These are phyloP conservation scores for Oreochromis grahami DNA, from an alignment of 2,797 vertebrate species.

Conservation along the genomic window DNA sequence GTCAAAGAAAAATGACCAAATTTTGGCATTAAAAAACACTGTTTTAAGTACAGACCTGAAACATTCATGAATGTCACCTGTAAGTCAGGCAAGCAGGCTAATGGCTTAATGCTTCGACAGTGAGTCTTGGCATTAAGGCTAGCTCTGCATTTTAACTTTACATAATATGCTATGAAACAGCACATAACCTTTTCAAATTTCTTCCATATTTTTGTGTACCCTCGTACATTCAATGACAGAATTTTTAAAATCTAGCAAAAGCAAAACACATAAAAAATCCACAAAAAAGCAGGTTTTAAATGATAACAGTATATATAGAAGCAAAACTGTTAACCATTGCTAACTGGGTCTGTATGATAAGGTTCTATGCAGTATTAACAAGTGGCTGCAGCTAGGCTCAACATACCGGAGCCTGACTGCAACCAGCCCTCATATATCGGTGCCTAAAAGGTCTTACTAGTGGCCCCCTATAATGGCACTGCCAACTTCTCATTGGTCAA, in stretches of 20 bases:
- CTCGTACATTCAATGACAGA: not conserved
- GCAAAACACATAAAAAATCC: not conserved
- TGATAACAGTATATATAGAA: not conserved
- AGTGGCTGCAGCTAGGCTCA: not conserved
- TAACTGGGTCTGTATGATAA: not conserved
- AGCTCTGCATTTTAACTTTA: not conserved
- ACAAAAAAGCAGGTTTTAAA: not conserved
- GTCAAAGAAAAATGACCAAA: not conserved
- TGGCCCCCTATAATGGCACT: not conserved
- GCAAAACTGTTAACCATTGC: not conserved
- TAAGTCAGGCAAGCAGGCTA: not conserved
- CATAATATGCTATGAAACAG: not conserved
- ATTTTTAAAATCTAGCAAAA: not conserved
- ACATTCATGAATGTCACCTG: not conserved
- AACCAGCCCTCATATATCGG: not conserved
- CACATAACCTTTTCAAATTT: not conserved
- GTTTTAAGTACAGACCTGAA: not conserved
- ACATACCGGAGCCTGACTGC: not conserved
- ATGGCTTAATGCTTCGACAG: not conserved
- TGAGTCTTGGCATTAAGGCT: not conserved
- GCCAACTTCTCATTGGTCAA: not conserved
- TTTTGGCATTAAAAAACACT: not conserved
- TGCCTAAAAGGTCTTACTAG: not conserved
- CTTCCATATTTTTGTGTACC: not conserved
- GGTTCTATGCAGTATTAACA: not conserved